These are phyloP conservation scores for Galeruca laticollis DNA, from an alignment of 2,888 invertebrate genomes.

Conservation along the genomic window DNA sequence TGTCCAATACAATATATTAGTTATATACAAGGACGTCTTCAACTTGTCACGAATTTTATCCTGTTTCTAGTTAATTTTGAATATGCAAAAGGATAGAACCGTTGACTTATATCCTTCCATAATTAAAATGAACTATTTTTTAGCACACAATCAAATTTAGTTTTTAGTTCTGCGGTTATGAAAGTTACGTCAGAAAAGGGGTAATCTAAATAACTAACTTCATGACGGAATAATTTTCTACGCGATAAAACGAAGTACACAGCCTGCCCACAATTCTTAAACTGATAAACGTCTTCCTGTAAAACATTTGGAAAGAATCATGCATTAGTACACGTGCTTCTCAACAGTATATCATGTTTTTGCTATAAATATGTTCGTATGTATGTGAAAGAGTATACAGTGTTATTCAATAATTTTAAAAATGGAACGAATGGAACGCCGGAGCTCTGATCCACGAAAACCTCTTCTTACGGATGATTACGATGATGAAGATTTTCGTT, in stretches of 20 bases:
- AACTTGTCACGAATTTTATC: too few species aligned
- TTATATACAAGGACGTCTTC: too few species aligned
- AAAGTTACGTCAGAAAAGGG: neutral
- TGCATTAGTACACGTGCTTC: neutral
- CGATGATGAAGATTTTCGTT: neutral
- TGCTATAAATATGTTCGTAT: neutral
- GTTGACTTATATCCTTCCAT: too few species aligned
- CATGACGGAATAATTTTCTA: neutral
- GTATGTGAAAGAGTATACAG: neutral
- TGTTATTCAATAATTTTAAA: neutral
- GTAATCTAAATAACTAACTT: neutral
- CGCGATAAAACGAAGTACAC: neutral
- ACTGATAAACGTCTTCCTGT: conserved; percentile 6
- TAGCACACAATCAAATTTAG: too few species aligned
- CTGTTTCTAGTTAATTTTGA: too few species aligned
- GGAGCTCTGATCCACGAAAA: neutral
- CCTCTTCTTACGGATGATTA: neutral
- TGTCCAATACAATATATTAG: too few species aligned
- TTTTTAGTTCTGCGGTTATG: neutral
- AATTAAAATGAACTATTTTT: too few species aligned
- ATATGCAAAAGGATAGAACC: too few species aligned
- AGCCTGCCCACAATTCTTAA: neutral
- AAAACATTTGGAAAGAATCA: neutral
- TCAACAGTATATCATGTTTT: neutral
- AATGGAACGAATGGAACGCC: neutral